Evolutionary conservation across 2,888 invertebrate species (phyloP).

Genomic region (Pachydiplax longipennis): DNA sequence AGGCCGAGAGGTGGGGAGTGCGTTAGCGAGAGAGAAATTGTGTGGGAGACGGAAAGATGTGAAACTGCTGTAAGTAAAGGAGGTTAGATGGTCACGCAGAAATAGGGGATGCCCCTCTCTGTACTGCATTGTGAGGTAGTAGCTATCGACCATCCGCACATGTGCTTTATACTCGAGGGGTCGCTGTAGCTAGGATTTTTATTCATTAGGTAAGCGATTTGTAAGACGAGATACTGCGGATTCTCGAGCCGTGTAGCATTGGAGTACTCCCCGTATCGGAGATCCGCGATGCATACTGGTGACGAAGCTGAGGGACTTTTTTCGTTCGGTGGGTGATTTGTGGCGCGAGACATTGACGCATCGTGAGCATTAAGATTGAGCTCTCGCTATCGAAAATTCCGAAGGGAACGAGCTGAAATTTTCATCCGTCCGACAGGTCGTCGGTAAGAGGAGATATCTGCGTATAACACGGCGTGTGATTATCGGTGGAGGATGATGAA

Average conservation of each 20-base stretch:
- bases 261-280: background rate
- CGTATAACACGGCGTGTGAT: constrained; percentile 11
- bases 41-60: background rate
- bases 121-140: background rate
- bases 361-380: constrained; percentile 28
- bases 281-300: background rate
- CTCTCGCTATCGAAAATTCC: constrained; percentile 42
- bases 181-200: constrained; percentile 17
- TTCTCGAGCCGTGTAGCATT: background rate
- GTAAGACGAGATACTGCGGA: constrained; percentile 17
- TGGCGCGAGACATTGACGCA: constrained; percentile 28
- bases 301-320: background rate
- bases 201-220: constrained; percentile 29
- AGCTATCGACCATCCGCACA: constrained; percentile 30
- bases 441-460: constrained; percentile 3
- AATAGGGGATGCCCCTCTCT: background rate
- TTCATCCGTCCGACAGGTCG: constrained; percentile 14
- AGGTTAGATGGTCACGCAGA: constrained; percentile 1
- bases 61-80: background rate
- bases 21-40: background rate
- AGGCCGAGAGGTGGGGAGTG: background rate
- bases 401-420: background rate
- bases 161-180: background rate
- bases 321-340: background rate
- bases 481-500: constrained; percentile 17